These are phyloP conservation scores for Beroe forskalii DNA, from an alignment of 37 sponge, comb jelly and placozoan genomes.

Conservation along the genomic window DNA sequence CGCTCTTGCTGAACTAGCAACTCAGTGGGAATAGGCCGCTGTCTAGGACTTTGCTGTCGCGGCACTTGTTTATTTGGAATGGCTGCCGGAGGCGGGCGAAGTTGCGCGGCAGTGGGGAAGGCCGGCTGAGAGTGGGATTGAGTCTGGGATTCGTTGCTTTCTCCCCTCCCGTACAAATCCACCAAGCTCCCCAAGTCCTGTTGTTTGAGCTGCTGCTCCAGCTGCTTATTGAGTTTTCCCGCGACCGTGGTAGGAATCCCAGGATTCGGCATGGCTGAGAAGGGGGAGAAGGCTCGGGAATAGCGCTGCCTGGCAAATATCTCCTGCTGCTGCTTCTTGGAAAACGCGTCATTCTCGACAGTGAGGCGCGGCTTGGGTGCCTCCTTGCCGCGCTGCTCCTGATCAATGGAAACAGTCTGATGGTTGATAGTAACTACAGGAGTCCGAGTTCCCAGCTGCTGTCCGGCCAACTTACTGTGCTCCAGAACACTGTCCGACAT, in stretches of 20 bases:
- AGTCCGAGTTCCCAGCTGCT: background rate
- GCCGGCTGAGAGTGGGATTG: constrained; percentile 48
- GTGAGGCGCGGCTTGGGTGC: constrained; percentile 15
- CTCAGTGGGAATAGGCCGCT: background rate
- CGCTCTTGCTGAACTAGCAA: constrained; percentile 1
- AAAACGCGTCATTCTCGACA: constrained; percentile 49
- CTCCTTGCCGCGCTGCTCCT: constrained; percentile 11
- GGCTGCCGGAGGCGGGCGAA: background rate
- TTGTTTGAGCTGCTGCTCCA: constrained; percentile 28
- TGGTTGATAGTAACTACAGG: constrained; percentile 61
- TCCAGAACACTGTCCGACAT: constrained; percentile 55
- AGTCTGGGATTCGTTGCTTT: background rate
- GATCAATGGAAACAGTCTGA: constrained; percentile 40
- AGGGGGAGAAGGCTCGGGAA: constrained; percentile 58
- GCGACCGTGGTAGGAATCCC: constrained; percentile 39
- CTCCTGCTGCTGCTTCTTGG: constrained; percentile 63
- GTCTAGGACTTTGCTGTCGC: background rate
- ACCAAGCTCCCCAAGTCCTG: constrained; percentile 41
- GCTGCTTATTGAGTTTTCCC: constrained; percentile 9
- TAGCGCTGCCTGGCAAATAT: constrained; percentile 56
- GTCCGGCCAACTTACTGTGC: constrained; percentile 44
- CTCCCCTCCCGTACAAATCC: constrained; percentile 36
- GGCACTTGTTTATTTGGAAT: background rate
- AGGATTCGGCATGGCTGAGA: constrained; percentile 7
- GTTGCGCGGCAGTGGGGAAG: constrained; percentile 47